Evolutionary conservation across 2,888 invertebrate species (phyloP).

Genomic region (Papilio gigon): DNA sequence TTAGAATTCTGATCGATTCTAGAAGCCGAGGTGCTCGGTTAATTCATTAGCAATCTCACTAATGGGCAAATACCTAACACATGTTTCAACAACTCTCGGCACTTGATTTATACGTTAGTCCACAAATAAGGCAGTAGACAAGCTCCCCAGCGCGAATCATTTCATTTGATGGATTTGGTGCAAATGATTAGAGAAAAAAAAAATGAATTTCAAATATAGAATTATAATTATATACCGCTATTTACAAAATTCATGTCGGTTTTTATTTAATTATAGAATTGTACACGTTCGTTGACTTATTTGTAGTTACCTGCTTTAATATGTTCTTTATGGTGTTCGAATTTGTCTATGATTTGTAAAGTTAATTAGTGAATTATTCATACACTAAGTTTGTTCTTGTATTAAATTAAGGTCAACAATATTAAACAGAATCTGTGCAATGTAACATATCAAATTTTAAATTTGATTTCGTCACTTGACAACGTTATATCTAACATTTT

Average conservation of each 20-base stretch:
- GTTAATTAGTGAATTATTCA: constrained; percentile 13
- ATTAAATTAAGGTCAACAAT: background rate
- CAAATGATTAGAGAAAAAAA: constrained; percentile 28
- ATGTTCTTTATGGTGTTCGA: constrained; percentile 7
- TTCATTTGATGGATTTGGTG: constrained; percentile 37
- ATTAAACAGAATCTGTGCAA: background rate
- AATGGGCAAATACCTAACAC: constrained; percentile 41
- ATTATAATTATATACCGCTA: constrained; percentile 28
- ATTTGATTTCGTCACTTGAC: background rate
- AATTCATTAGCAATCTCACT: constrained; percentile 41
- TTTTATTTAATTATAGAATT: constrained; percentile 24
- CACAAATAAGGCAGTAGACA: constrained; percentile 30
- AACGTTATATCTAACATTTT: background rate
- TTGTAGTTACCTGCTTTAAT: constrained; percentile 7
- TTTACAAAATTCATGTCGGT: constrained; percentile 8
- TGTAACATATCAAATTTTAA: background rate
- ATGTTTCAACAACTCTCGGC: constrained; percentile 35
- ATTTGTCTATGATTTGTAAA: constrained; percentile 17
- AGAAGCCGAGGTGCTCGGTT: constrained; percentile 36
- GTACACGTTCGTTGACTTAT: constrained; percentile 23
- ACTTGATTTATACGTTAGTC: constrained; percentile 32
- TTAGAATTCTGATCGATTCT: constrained; percentile 26
- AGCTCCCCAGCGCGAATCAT: constrained; percentile 23
- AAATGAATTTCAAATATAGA: constrained; percentile 27
- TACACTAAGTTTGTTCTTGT: background rate